These are phyloP conservation scores for Poecile montanus DNA, from an alignment of 2,797 vertebrate genomes.

Conservation along the genomic window DNA sequence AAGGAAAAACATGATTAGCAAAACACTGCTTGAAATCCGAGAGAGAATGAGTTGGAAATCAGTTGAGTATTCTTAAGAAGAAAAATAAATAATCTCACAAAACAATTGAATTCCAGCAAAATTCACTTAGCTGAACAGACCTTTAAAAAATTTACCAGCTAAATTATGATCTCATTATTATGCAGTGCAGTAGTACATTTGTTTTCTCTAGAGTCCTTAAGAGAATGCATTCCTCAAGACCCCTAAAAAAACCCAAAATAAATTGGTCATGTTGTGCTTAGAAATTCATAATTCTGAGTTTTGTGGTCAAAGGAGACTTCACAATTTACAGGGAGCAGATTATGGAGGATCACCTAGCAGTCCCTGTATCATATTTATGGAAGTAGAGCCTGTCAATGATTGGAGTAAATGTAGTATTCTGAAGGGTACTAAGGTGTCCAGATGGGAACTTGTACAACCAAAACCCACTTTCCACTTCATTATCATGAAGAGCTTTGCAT, in stretches of 20 bases:
- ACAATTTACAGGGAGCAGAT: neutral
- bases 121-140: neutral
- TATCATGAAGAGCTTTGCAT: neutral
- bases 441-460: neutral
- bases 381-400: neutral
- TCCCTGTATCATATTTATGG: neutral
- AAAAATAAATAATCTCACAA: neutral
- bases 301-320: neutral
- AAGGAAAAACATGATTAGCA: neutral
- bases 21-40: neutral
- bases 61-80: neutral
- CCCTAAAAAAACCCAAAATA: neutral
- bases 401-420: neutral
- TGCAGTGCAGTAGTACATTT: neutral
- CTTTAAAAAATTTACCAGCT: neutral
- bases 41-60: neutral
- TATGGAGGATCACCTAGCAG: neutral
- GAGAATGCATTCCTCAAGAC: neutral
- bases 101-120: neutral
- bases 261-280: neutral
- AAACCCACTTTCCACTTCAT: neutral
- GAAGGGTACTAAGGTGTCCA: neutral
- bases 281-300: neutral
- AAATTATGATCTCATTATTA: neutral
- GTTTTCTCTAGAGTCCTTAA: neutral